Percentiles rank a stretch among this genome's conserved stretches.
Conservation (phyloP, 2,797 vertebrate species). For the Melanotaenia pygmaea region DNA sequence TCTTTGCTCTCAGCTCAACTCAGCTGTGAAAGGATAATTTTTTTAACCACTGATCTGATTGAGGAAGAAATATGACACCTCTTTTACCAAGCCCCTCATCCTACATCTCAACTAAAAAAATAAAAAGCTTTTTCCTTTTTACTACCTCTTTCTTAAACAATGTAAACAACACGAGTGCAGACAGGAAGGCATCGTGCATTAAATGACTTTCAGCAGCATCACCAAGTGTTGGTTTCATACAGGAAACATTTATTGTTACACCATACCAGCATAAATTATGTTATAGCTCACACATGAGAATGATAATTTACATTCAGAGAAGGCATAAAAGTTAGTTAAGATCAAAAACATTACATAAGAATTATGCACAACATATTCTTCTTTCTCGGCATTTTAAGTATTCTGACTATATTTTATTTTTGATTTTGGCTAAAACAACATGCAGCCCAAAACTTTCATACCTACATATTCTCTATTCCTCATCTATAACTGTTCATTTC, state of each 20-base stretch:
- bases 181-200: background rate
- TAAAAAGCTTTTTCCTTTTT: background rate
- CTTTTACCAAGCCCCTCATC: no score
- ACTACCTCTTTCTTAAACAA: background rate
- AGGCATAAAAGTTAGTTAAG: constrained; percentile 1
- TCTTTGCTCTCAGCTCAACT: constrained; percentile 10
- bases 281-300: background rate
- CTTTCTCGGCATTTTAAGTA: background rate
- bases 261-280: background rate
- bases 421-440: background rate
- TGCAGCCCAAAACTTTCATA: background rate
- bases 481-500: background rate
- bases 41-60: constrained; percentile 8
- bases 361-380: background rate
- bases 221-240: constrained; percentile 47
- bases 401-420: background rate
- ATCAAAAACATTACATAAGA: background rate
- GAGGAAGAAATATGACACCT: background rate
- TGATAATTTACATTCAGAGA: background rate
- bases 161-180: background rate
- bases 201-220: constrained; percentile 39
- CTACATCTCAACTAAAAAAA: background rate
- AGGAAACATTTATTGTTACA: constrained; percentile 49
- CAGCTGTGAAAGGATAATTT: constrained; percentile 9
- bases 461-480: background rate